phyloP scores from a whole-genome alignment of 2,888 invertebrate genomes.

The Volucella bombylans region DNA sequence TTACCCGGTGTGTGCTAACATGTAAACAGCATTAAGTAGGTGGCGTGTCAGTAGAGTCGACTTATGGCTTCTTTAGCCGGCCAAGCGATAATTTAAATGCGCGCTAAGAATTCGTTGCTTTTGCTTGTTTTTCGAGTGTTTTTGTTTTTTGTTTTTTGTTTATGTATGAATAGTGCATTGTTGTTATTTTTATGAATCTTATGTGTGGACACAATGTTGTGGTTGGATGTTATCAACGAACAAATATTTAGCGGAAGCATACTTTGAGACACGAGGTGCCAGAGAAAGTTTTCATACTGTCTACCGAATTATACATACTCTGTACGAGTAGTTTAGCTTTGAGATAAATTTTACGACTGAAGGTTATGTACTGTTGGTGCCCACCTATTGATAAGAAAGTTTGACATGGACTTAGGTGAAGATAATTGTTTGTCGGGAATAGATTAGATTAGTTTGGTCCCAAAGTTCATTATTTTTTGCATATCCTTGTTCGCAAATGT shows the following conservation, averaged over 20 bases:
- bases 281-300: too few relatives aligned
- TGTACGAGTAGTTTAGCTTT: too few relatives aligned
- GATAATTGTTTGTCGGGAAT: too few relatives aligned
- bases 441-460: too few relatives aligned
- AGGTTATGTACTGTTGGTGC: too few relatives aligned
- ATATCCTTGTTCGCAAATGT: too few relatives aligned
- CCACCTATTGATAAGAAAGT: too few relatives aligned
- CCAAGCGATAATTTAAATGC: constrained; percentile 13
- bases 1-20: constrained; percentile 23
- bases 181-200: not conserved
- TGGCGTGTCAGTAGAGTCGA: constrained; percentile 7
- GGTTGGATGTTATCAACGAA: constrained; percentile 16
- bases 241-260: constrained; percentile 36
- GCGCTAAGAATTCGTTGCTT: not conserved
- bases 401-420: too few relatives aligned
- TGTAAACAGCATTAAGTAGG: constrained; percentile 45
- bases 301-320: too few relatives aligned
- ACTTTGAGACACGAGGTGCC: not conserved
- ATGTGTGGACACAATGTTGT: not conserved
- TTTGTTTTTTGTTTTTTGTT: not conserved
- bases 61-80: constrained; percentile 39
- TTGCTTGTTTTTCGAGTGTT: not conserved
- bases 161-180: not conserved
- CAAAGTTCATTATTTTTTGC: too few relatives aligned
- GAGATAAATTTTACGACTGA: too few relatives aligned